These are phyloP conservation scores for Xestobium rufovillosum DNA, from an alignment of 2,888 invertebrate genomes.

Conservation along the genomic window DNA sequence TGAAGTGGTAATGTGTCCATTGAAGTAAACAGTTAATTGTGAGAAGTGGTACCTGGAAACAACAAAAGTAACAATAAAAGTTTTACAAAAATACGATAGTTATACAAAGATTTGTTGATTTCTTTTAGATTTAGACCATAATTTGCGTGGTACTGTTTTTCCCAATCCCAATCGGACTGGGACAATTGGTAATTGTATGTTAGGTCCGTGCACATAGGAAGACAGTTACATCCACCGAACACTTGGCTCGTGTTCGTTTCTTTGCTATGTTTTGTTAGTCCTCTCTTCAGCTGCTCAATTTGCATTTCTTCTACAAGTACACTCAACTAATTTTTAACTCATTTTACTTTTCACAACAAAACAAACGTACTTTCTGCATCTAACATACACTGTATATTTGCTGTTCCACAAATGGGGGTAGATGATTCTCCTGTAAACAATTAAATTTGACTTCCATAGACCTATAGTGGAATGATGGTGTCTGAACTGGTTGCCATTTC, in stretches of 20 bases:
- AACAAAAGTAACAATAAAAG: too few relatives aligned
- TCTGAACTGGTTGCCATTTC: too few relatives aligned
- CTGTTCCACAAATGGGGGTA: slow-evolving; percentile 50
- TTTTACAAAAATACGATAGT: neutral
- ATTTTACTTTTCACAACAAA: too few relatives aligned
- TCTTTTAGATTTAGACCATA: neutral
- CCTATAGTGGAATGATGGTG: too few relatives aligned
- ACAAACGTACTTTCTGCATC: slow-evolving; percentile 42
- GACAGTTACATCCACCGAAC: slow-evolving; percentile 33
- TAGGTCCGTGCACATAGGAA: slow-evolving; percentile 39
- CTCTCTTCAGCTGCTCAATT: too few relatives aligned
- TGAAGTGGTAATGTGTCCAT: slow-evolving; percentile 60
- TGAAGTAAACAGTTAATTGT: slow-evolving; percentile 57
- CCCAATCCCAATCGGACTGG: slow-evolving; percentile 35
- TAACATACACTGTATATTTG: slow-evolving; percentile 46
- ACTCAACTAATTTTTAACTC: too few relatives aligned
- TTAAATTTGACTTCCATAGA: too few relatives aligned
- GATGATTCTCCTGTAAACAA: slow-evolving; percentile 43
- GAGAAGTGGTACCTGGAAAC: slow-evolving; percentile 40
- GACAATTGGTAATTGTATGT: slow-evolving; percentile 40
- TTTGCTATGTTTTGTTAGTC: too few relatives aligned
- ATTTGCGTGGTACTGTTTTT: slow-evolving; percentile 36
- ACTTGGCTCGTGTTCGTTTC: slow-evolving; percentile 3
- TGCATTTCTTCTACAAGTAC: too few relatives aligned
- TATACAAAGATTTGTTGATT: neutral